Base-by-base conservation (phyloP, 2,888 invertebrate genomes). In the Hypercompe scribonia region DNA sequence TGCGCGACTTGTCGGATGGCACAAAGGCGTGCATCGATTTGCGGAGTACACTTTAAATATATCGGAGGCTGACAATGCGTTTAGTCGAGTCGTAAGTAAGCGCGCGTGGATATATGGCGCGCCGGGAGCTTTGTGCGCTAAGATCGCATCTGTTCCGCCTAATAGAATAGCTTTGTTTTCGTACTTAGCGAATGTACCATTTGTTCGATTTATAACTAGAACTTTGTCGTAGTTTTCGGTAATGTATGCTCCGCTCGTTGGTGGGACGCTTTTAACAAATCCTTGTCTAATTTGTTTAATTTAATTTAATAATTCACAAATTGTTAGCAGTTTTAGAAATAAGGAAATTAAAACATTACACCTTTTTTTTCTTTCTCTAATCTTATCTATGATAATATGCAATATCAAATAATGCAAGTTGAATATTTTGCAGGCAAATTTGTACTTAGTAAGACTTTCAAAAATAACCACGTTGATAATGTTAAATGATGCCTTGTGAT, bases 111-210 rank as follows among this genome's bases (percentile, higher is more conserved):
- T 92, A 91, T 92, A 92, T 89, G 90, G 91, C 72, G 80, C 84
- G 79, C 81, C 76, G 74, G 76, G 73, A 75, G 90, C 92, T 92
- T 92, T 92, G 92, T 92, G 90, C 75, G 76, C 68, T 70, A 72
- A 88, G 90, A 92, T 92, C 88, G 87, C 90, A 91, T 92, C 91
- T 90, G 89, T 90, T 89, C 90, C 90, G 89, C 87, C 90, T 91
- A 90, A 91, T 91, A 91, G 90, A 90, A 91, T 87, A 83, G 80
- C 87, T 87, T 86, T 85, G 89, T 87, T 89, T 88, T 82, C 81
- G 81, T 81, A 82, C 78, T 79, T 77, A 63, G 75, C 68, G 69
- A 71, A 78, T 84, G 81, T 82, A 76, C 73, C 67, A 80, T 84
- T 78, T 77, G 77, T 70, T 65, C 68, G 74, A 83, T 84, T 85